Conservation (phyloP, 2,797 vertebrate genomes). For the Pampus argenteus region DNA sequence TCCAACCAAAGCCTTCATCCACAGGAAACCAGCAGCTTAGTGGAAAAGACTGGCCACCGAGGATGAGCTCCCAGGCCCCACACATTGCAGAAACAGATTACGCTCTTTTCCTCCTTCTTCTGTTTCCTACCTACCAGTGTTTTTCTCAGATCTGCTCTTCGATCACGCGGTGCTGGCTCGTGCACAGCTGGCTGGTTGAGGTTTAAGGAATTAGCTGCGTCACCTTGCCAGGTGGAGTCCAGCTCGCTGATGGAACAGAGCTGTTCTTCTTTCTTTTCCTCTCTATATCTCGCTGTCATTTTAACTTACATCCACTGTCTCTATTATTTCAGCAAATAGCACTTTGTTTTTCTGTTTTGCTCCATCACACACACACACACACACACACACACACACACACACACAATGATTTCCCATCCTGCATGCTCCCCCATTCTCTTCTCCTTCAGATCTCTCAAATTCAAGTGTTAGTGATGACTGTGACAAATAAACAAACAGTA, state of each 20-base stretch:
- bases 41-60: slow-evolving; percentile 27
- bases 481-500: slow-evolving; percentile 33
- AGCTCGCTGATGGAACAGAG: slow-evolving; percentile 17
- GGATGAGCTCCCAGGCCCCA: slow-evolving; percentile 43
- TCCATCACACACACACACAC: slow-evolving; percentile 23
- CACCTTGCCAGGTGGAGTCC: slow-evolving; percentile 44
- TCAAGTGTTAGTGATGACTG: slow-evolving; percentile 1
- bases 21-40: slow-evolving; percentile 37
- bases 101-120: slow-evolving; percentile 6
- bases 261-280: slow-evolving; percentile 1
- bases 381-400: slow-evolving; percentile 22
- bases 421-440: background rate
- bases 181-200: slow-evolving; percentile 35
- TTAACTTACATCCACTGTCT: slow-evolving; percentile 16
- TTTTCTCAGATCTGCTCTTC: slow-evolving; percentile 22
- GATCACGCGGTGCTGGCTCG: background rate
- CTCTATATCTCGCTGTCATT: slow-evolving; percentile 23
- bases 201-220: slow-evolving; percentile 45
- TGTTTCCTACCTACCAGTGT: background rate
- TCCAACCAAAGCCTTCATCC: slow-evolving; percentile 48
- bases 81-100: slow-evolving; percentile 24
- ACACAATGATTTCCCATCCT: background rate
- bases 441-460: background rate
- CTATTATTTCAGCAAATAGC: slow-evolving; percentile 30
- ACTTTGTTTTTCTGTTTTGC: slow-evolving; percentile 28